Evolutionary conservation across 2,888 invertebrate species (phyloP), one percentile per base, ranked within the genome.

Genomic region (Mimas tiliae): DNA sequence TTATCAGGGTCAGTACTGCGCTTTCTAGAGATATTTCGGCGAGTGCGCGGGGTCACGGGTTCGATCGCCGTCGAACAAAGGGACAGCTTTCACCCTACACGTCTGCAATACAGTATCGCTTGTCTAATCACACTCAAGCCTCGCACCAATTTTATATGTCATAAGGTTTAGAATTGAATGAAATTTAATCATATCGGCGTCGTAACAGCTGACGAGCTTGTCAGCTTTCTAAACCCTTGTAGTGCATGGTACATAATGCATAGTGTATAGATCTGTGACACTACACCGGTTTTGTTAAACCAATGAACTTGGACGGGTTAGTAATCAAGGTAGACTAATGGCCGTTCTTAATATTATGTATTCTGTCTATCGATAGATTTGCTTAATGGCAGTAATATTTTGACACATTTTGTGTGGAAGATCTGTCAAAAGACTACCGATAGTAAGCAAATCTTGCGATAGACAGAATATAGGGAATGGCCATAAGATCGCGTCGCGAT

Each of bases 51-150:
- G 63, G 64, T 52, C 52, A 64, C 52, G 38, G 27, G 64, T 42
- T 64, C 42, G 19, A 38, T 53, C 45, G 27, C n/a, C 16, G 14
- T 3, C 52, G 27, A 19, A 63, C 38, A 63, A 19, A 64, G 53
- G 64, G 53, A 27, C 53, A 33, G 50, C 64, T 55, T 64, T 64
- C 64, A 33, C 51, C 51, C 12, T 12, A 16, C 0, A 21, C 42
- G 33, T 53, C 33, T 14, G 12, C 14, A 12, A 14, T 45, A 45
- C 12, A 42, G 27, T 27, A 27, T 27, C 1, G 42, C 42, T 42
- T 42, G 42, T 42, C 42, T 2, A 7, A 42, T 42, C 42, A 7
- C 42, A 11, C 2, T 42, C 42, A 42, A 7, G 7, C 42, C 8
- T 42, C 45, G 11, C 45, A 45, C 45, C 45, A 45, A 45, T 45